Base-by-base conservation (phyloP, 2,113 vertebrate species). In the Syrmaticus mikado region DNA sequence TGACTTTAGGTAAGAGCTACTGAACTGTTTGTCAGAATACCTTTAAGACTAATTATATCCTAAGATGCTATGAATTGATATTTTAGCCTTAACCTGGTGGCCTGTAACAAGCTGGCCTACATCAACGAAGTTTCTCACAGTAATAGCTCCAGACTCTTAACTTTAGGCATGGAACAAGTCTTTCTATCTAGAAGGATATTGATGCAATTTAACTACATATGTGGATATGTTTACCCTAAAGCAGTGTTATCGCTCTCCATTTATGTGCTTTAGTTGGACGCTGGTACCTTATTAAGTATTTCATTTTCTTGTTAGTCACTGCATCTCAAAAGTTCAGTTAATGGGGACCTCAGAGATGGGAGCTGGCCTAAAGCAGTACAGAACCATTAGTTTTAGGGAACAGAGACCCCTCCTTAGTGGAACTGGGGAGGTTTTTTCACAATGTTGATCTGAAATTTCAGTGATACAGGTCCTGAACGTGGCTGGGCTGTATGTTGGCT, bases 1-100 rank as follows among this genome's bases (percentile, higher is more conserved):
- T 98, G 87, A 96, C 97, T 77, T 96, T 98, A 96, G 98, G 98
- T 98, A 95, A 81, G 96, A 83, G 28, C 36, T 62, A 8, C 53
- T 83, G 40, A 80, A 36, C 40, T 77, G 24, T 60, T 82, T 27
- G 22, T 57, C 43, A 61, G 38, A 40, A 58, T 82, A 71, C 25
- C 38, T 85, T 77, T 58, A 62, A 68, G 32, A 30, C 14, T 43
- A 14, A 52, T 80, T 74, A 28, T 53, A 70, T 58, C 70, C n/a
- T 64, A 53, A 82, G 19, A 64, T 77, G 11, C 14, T 73, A 30
- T 70, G 32, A 70, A 36, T 21, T 38, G 82, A 52, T 80, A 71
- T 67, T 74, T 81, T 66, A 90, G 34, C n/a, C 32, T 85, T 79
- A 36, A 68, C 75, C 10, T 70, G 25, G 13, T 21, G 12, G 4